Base-by-base conservation (phyloP, 2,797 vertebrate species). In the Chrysocyon brachyurus region DNA sequence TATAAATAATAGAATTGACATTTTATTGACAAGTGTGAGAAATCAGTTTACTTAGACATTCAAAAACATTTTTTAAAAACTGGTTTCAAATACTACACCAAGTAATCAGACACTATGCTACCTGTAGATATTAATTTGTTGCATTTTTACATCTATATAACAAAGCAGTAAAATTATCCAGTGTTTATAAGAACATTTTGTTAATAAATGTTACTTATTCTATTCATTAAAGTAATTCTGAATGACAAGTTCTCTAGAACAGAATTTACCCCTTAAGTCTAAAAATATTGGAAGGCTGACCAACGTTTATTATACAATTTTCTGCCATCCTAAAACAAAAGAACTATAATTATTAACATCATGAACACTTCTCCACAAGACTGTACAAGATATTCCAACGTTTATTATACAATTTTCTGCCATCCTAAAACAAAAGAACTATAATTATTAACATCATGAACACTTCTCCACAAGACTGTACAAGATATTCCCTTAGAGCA, bases 221-320 rank as follows among this genome's bases (percentile, higher is more conserved):
- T 86, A 33, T 8, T 52, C 26, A 40, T 93, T 88, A 31, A 88
- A 96, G 16, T 85, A 61, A 95, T 52, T 96, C 68, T 81, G 36
- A 90, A 68, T 19, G 3, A 14, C 3, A 86, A 90, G 66, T 56
- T 90, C 31, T 87, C 28, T 66, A 83, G 33, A 68, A 84, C 16
- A 93, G 17, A 64, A 61, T 75, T 73, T 36, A 81, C 49, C 24
- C 31, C 66, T 83, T 31, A 93, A 63, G 31, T 19, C 77, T 84
- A 84, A 95, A 77, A 78, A 83, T 61, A 87, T 54, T 95, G 8
- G 17, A 89, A 95, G 95, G 36, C 3, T 68, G 28, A 87, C 7
- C 22, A 82, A 40, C 6, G 61, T 81, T 92, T 61, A 89, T 89
- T 82, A 78, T 31, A 70, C 5, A 87, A 72, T 16, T 61, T 87